A percentile compares a stretch with the other conserved stretches of the same genome.
These are phyloP conservation scores for Temnopleurus reevesii DNA, from an alignment of 53 echinoderm and acorn worm species.

Conservation along the genomic window DNA sequence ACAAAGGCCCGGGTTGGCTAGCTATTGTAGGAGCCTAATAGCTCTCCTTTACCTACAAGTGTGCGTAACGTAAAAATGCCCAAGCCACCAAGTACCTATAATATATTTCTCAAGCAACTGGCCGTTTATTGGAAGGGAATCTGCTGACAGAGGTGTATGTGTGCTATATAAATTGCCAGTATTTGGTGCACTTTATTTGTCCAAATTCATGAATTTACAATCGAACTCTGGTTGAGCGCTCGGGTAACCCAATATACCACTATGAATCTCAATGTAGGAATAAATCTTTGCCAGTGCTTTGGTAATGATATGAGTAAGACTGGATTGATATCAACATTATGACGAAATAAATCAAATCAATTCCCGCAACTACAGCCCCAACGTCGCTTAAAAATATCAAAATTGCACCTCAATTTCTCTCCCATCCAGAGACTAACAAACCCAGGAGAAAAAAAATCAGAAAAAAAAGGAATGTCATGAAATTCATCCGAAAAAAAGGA, in stretches of 20 bases:
- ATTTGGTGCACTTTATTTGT: neutral
- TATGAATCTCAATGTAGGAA: neutral
- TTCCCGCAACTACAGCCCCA: neutral
- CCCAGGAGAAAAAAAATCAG: neutral
- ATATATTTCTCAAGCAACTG: no score
- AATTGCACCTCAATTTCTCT: neutral
- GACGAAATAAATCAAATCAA: conserved; percentile 12
- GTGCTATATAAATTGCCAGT: neutral
- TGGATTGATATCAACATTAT: neutral
- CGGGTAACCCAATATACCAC: neutral
- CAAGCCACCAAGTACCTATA: no score
- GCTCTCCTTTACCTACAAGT: neutral
- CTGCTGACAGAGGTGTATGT: no score
- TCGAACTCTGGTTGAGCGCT: neutral
- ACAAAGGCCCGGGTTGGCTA: no score
- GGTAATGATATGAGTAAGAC: neutral
- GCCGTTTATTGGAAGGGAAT: no score
- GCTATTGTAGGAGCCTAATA: no score
- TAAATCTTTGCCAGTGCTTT: neutral
- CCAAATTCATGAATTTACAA: conserved; percentile 22
- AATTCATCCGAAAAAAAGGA: no score
- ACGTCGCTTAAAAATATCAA: neutral
- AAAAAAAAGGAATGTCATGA: no score
- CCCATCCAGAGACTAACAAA: neutral
- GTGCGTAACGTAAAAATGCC: neutral